Evolutionary conservation across 2,797 vertebrate genomes (phyloP).

Genomic region (Parauchenoglanis ngamensis): DNA sequence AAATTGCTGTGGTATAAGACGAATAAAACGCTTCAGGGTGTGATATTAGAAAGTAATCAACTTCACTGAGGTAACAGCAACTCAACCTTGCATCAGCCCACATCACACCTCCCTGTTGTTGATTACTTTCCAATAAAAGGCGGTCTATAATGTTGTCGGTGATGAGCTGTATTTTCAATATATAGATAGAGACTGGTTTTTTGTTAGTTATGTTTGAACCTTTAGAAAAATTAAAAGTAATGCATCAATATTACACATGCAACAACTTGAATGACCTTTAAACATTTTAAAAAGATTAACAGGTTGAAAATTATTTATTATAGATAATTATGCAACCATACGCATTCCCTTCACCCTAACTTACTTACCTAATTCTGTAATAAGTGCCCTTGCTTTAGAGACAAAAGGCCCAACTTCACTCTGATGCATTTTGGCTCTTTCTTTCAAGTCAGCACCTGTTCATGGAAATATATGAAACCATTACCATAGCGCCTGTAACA

Average conservation of each 20-base stretch:
- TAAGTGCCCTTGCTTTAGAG: conserved; percentile 86
- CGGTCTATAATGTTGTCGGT: not conserved
- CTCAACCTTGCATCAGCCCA: not conserved
- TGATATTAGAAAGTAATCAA: not conserved
- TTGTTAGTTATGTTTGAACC: not conserved
- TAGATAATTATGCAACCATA: not conserved
- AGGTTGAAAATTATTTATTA: not conserved
- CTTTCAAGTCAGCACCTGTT: conserved; percentile 95
- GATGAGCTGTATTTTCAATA: not conserved
- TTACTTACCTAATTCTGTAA: conserved; percentile 88
- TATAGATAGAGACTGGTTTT: not conserved
- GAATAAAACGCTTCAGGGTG: conserved; percentile 2
- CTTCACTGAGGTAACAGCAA: not conserved
- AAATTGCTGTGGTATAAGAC: not conserved
- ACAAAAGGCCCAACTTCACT: conserved; percentile 96
- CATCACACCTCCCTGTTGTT: not conserved
- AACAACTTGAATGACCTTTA: not conserved
- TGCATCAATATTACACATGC: not conserved
- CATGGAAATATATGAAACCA: conserved; percentile 35
- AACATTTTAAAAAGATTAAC: not conserved
- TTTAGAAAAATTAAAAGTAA: not conserved
- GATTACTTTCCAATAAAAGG: not conserved
- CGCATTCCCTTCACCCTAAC: not conserved
- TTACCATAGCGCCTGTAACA: not conserved
- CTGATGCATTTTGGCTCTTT: conserved; percentile 92